Percentiles rank a stretch among this genome's conserved stretches.
These are phyloP conservation scores for Molossus molossus DNA, from an alignment of 2,797 vertebrate species.

Conservation along the genomic window DNA sequence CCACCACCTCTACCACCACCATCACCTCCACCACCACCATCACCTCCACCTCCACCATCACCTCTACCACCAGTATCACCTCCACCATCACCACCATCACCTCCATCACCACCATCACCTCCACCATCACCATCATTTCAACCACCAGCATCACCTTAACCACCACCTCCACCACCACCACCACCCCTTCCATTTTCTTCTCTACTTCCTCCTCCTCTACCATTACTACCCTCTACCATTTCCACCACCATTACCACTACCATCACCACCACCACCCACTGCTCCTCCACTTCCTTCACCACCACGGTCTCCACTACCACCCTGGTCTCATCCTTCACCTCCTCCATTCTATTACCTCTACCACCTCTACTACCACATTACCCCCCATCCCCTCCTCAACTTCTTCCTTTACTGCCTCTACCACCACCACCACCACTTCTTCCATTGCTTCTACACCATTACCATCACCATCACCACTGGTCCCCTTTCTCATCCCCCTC, in stretches of 20 bases:
- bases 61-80: background rate
- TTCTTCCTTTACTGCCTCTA: background rate
- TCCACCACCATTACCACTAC: background rate
- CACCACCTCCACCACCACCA: background rate
- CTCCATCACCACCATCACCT: background rate
- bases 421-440: background rate
- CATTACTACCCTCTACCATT: too few species aligned
- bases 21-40: background rate
- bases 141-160: too few species aligned
- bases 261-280: too few species aligned
- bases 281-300: background rate
- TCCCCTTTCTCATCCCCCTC: background rate
- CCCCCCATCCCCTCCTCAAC: background rate
- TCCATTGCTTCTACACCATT: background rate
- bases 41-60: background rate
- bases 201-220: background rate
- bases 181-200: too few species aligned
- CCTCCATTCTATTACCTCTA: background rate
- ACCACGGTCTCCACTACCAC: background rate
- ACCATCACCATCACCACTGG: background rate
- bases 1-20: background rate
- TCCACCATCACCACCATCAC: background rate
- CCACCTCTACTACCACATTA: background rate
- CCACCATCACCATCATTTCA: too few species aligned
- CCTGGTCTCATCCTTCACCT: background rate